These are phyloP conservation scores for Lepidotrigona ventralis DNA, from an alignment of 1,140 invertebrate genomes.

Conservation along the genomic window DNA sequence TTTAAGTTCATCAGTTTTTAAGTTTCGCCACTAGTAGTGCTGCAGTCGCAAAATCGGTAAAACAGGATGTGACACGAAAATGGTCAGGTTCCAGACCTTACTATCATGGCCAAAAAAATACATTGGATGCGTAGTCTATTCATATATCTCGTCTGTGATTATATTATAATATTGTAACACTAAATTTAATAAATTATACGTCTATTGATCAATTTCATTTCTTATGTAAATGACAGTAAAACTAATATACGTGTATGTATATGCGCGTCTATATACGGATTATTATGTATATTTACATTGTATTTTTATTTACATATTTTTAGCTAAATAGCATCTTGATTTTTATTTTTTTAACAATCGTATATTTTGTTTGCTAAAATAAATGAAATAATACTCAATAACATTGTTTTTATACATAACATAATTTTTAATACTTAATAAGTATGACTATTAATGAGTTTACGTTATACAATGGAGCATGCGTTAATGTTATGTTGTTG, in stretches of 20 bases:
- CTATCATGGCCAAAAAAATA: too few species aligned
- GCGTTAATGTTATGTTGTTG: not conserved
- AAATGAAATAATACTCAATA: not conserved
- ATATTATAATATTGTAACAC: not conserved
- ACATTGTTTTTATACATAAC: not conserved
- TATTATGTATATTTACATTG: not conserved
- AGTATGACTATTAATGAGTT: not conserved
- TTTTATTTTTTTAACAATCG: not conserved
- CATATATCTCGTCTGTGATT: too few species aligned
- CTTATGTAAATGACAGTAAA: not conserved
- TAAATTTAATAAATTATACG: not conserved
- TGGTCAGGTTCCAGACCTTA: too few species aligned
- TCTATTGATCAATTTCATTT: not conserved
- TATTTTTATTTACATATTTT: not conserved
- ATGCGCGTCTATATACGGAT: not conserved
- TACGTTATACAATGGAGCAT: not conserved
- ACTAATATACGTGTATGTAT: not conserved
- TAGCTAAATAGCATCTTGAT: not conserved
- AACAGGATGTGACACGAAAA: too few species aligned
- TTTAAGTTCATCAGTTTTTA: too few species aligned
- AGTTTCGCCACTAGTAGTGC: too few species aligned
- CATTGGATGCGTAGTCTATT: too few species aligned
- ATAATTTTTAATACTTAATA: not conserved
- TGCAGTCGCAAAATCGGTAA: too few species aligned
- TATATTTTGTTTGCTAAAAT: not conserved